Evolutionary conservation across 2,888 invertebrate genomes (phyloP), one percentile per base, ranked within the genome.

Genomic region (Pyrrhosoma nymphula): DNA sequence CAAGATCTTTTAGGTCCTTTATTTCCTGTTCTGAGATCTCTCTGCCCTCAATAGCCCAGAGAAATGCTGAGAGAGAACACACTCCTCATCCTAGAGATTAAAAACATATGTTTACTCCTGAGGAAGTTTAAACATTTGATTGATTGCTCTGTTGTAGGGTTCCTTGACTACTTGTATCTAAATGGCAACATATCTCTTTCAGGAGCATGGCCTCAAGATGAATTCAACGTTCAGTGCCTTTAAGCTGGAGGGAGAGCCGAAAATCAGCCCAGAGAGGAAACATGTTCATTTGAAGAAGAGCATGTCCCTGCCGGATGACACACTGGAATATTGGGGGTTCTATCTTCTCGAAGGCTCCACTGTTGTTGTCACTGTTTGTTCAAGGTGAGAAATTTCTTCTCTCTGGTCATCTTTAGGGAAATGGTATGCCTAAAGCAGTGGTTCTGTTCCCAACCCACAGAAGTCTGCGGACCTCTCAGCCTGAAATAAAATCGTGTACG

Each of bases 241-340:
- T 97, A 98, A 98, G 97, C 97, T 98, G 97, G 97, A 97, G 96
- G 98, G 98, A 35, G 97, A 97, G 96, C 98, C 98, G 10, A 98
- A 98, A 97, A 97, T 98, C 95, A 98, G 98, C 93, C 95, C 96
- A 95, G 97, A 97, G 95, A 98, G 98, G 95, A 98, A 98, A 97
- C 98, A 98, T 96, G 98, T 98, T 96, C 97, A 98, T 96, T 97
- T 99, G 96, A 98, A 98, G 96, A 99, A 99, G 96, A 98, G 98
- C 14, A 98, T 99, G 98, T 97, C 97, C 3, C 97, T 99, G 96
- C 98, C 98, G 0, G 99, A 99, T 96, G 99, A 99, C 96, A 98
- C 98, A 20, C 97, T 99, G 69, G 99, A 99, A 97, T 99, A 99
- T 97, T 99, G 98, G 98, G 98, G 99, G 4, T 99, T 99, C 97